Evolutionary conservation across 2,113 vertebrate genomes (phyloP).

Genomic region (Antechinus flavipes): DNA sequence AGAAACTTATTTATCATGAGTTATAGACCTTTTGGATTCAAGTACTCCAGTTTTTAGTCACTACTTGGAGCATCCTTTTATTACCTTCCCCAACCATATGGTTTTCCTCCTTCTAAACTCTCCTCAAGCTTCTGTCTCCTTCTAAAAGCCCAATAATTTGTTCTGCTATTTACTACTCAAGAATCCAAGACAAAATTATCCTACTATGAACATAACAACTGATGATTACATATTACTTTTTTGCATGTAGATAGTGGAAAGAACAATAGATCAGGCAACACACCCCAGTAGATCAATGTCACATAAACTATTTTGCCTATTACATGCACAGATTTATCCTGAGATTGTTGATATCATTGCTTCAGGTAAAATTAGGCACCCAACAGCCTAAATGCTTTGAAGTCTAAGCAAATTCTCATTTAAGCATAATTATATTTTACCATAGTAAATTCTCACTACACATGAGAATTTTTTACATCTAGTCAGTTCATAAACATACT

Average conservation of each 20-base stretch:
- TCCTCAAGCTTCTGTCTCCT: neutral
- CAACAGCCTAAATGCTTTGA: neutral
- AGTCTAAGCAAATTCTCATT: neutral
- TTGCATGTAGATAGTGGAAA: neutral
- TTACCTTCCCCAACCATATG: neutral
- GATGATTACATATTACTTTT: neutral
- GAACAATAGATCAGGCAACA: neutral
- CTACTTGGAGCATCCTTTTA: neutral
- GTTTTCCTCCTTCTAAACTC: neutral
- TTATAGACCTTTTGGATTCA: neutral
- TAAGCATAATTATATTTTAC: slow-evolving; percentile 2
- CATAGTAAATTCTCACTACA: slow-evolving; percentile 24
- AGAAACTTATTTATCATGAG: neutral
- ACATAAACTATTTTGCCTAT: neutral
- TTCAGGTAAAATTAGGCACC: neutral
- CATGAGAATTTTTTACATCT: slow-evolving; percentile 36
- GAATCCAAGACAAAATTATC: neutral
- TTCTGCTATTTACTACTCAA: neutral
- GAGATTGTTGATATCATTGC: neutral
- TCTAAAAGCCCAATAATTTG: neutral
- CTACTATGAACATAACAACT: neutral
- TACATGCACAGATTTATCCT: neutral
- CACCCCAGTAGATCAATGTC: neutral
- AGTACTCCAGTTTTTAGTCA: neutral
- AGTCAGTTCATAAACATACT: slow-evolving; percentile 30